Evolutionary conservation across 2,888 invertebrate genomes (phyloP).

Genomic region (Andrena flavipes): DNA sequence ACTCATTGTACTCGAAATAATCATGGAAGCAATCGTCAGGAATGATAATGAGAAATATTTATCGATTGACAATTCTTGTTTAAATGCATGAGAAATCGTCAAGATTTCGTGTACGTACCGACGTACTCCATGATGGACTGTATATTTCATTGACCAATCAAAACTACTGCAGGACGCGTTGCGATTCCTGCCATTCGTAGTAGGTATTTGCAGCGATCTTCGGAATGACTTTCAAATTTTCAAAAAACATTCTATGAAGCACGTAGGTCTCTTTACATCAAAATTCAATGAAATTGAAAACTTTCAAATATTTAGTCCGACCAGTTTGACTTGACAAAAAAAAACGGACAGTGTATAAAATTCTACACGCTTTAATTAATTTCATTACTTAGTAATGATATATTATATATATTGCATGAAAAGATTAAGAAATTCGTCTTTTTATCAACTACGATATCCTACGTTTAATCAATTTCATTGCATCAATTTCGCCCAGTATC

Average conservation of each 20-base stretch:
- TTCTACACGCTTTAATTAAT: too few relatives aligned
- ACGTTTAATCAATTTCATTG: too few relatives aligned
- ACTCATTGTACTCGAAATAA: conserved; percentile 20
- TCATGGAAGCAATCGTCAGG: conserved; percentile 5
- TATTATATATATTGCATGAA: too few relatives aligned
- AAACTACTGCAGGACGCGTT: conserved; percentile 63
- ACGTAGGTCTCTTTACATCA: not conserved
- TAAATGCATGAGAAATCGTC: conserved; percentile 62
- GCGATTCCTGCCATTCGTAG: conserved; percentile 55
- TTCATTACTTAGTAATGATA: too few relatives aligned
- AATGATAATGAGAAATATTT: not conserved
- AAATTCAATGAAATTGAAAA: not conserved
- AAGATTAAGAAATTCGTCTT: too few relatives aligned
- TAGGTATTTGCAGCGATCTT: conserved; percentile 40
- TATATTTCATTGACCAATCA: conserved; percentile 69
- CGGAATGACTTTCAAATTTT: conserved; percentile 74
- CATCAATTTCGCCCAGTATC: too few relatives aligned
- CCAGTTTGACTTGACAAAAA: not conserved
- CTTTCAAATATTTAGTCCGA: not conserved
- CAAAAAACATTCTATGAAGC: conserved; percentile 39
- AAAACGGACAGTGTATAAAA: not conserved
- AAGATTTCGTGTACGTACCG: conserved; percentile 74
- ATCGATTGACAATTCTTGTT: conserved; percentile 22
- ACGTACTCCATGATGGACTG: conserved; percentile 80
- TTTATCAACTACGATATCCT: too few relatives aligned